phyloP scores from a whole-genome alignment of 2,797 vertebrate genomes.

The Acrossocheilus fasciatus region DNA sequence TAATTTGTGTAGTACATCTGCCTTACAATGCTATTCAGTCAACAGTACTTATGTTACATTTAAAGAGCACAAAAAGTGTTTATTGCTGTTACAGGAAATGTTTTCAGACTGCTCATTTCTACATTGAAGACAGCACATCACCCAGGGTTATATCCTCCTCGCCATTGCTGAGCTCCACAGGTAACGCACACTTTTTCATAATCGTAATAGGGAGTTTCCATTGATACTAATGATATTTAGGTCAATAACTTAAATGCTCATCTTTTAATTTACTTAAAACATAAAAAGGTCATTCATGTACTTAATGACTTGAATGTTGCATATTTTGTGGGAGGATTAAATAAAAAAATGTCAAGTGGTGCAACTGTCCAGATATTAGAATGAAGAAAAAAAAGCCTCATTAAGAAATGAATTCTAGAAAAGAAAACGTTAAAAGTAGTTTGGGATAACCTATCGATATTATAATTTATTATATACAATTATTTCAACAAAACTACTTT shows the following conservation, averaged over 20 bases:
- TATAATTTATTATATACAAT: background rate
- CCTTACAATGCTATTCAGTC: background rate
- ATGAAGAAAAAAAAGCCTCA: background rate
- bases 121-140: constrained; percentile 91
- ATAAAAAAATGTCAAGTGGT: background rate
- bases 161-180: constrained; percentile 81
- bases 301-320: background rate
- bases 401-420: background rate
- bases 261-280: background rate
- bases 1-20: background rate
- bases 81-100: constrained; percentile 83
- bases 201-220: background rate
- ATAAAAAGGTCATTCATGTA: background rate
- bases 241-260: background rate
- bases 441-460: background rate
- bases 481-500: background rate
- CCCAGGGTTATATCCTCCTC: constrained; percentile 87
- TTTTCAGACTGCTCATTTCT: constrained; percentile 99
- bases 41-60: background rate
- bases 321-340: background rate
- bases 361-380: background rate
- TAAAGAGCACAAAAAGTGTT: constrained; percentile 2
- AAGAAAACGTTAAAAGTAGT: background rate
- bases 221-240: background rate
- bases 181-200: constrained; percentile 70